phyloP scores from a whole-genome alignment of 1,140 invertebrate species.

The Bombus superbus region DNA sequence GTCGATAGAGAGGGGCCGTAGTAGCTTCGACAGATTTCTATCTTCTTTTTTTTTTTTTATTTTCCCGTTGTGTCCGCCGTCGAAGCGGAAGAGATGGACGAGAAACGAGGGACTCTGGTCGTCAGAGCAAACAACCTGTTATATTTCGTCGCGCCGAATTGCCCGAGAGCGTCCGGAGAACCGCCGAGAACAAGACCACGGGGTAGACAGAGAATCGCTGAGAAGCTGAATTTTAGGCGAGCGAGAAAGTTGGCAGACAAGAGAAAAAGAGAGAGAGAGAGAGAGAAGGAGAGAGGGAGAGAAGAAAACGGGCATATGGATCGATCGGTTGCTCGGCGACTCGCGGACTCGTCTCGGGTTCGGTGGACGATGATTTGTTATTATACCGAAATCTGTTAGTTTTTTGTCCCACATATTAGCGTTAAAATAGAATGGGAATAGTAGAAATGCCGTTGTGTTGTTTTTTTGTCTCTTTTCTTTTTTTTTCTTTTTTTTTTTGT shows the following conservation, averaged over 20 bases:
- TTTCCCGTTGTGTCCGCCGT: slow-evolving; percentile 11
- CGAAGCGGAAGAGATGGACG: slow-evolving; percentile 29
- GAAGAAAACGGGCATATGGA: no score
- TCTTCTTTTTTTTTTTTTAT: background rate
- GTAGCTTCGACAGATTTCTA: background rate
- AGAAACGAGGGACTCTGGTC: slow-evolving; percentile 53
- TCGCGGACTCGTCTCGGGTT: slow-evolving; percentile 27
- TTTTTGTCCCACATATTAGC: slow-evolving; percentile 79
- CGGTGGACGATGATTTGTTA: slow-evolving; percentile 75
- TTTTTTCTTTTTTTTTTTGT: background rate
- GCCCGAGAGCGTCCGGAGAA: slow-evolving; percentile 24
- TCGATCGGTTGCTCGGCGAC: background rate
- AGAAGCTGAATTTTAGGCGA: background rate
- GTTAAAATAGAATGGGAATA: slow-evolving; percentile 74
- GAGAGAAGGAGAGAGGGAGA: no score
- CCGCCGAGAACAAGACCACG: background rate
- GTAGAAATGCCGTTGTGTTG: slow-evolving; percentile 76
- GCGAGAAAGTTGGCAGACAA: background rate
- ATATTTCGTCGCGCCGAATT: slow-evolving; percentile 66
- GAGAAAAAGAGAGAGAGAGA: no score
- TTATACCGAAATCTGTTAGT: slow-evolving; percentile 80
- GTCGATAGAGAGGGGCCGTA: no score
- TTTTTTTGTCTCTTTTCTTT: slow-evolving; percentile 66
- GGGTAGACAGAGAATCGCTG: background rate
- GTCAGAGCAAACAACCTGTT: slow-evolving; percentile 73